Percentiles rank a stretch among this genome's conserved stretches.
These are phyloP conservation scores for Pandemis cinnamomeana DNA, from an alignment of 2,888 invertebrate genomes.

Conservation along the genomic window DNA sequence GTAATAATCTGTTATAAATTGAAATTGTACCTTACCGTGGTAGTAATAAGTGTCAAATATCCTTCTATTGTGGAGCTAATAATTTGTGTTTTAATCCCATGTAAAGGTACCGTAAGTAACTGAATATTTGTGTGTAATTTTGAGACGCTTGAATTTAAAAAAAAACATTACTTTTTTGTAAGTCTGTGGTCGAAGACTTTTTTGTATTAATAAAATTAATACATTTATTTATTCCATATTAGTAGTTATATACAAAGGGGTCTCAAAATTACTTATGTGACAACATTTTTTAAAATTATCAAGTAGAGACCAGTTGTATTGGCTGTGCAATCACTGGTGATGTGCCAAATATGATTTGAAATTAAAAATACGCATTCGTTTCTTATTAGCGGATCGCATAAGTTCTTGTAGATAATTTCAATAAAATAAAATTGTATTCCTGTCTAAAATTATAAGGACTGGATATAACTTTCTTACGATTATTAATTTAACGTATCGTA, in stretches of 20 bases:
- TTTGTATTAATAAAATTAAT: no score
- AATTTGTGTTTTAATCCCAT: conserved; percentile 40
- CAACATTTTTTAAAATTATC: conserved; percentile 5
- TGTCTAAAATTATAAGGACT: no score
- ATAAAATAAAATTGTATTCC: no score
- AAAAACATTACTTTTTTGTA: not conserved
- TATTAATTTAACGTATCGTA: no score
- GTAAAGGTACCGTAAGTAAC: conserved; percentile 35
- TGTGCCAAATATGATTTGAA: no score
- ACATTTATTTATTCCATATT: no score
- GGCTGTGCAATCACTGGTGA: no score
- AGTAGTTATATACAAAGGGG: not conserved
- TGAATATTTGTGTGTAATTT: conserved; percentile 30
- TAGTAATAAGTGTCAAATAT: conserved; percentile 41
- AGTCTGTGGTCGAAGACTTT: no score
- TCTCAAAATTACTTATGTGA: conserved; percentile 28
- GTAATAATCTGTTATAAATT: conserved; percentile 39
- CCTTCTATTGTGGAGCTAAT: conserved; percentile 43
- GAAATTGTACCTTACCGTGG: conserved; percentile 18
- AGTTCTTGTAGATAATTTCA: no score
- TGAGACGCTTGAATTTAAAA: conserved; percentile 6
- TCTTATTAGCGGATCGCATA: no score
- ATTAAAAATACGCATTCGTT: no score
- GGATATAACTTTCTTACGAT: no score
- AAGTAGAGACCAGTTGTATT: not conserved